Percentiles rank a stretch among this genome's conserved stretches.
Conservation (phyloP, 2,797 vertebrate genomes). For the Melanotaenia trifasciata region DNA sequence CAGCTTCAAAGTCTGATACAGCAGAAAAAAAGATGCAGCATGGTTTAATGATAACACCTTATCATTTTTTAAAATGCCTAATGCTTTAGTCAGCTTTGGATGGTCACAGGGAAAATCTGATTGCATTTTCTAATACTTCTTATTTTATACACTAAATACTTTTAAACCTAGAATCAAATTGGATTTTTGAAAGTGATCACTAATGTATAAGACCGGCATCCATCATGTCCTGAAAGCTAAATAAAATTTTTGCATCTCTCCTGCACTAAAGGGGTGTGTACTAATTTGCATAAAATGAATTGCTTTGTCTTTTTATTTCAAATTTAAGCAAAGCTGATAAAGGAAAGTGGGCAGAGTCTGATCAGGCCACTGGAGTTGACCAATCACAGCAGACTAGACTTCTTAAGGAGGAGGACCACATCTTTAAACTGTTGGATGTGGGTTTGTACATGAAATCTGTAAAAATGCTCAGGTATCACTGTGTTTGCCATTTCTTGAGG, state of each 20-base stretch:
- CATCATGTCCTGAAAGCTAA: background rate
- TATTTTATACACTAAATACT: background rate
- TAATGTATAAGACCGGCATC: background rate
- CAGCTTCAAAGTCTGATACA: constrained; percentile 20
- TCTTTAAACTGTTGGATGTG: background rate
- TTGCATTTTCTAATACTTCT: background rate
- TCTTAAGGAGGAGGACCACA: background rate
- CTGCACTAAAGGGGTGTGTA: background rate
- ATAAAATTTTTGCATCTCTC: background rate
- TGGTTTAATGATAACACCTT: constrained; percentile 19
- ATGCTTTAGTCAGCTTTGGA: constrained; percentile 10
- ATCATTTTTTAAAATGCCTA: constrained; percentile 10
- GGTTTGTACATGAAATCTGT: background rate
- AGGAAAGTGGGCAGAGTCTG: background rate
- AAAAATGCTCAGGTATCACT: background rate
- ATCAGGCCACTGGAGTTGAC: background rate
- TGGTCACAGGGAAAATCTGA: background rate
- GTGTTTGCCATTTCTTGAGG: background rate
- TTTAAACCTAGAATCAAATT: background rate
- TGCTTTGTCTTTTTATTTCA: background rate
- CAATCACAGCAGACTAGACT: background rate
- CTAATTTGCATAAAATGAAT: background rate
- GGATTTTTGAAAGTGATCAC: background rate
- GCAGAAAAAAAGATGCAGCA: constrained; percentile 18
- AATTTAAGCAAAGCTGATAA: background rate